phyloP scores from a whole-genome alignment of 1,140 invertebrate genomes.

The Leptinotarsa lineolata region DNA sequence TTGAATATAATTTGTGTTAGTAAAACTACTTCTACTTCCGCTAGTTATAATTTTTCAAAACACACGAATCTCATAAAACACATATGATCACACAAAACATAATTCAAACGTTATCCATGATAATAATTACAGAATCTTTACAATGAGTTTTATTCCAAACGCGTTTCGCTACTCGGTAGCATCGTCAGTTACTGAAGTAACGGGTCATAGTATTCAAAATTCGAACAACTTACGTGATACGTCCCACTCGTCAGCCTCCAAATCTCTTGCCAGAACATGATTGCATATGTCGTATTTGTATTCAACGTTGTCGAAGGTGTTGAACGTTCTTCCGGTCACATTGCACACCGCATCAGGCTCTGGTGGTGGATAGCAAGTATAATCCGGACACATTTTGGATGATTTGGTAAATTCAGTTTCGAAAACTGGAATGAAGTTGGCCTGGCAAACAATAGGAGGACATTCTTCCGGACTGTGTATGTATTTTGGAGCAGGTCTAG shows the following conservation, averaged over 20 bases:
- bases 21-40: too few relatives aligned
- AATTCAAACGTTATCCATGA: background rate
- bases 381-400: conserved; percentile 46
- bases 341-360: conserved; percentile 70
- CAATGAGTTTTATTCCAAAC: too few relatives aligned
- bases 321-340: conserved; percentile 73
- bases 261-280: conserved; percentile 75
- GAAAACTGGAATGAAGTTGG: conserved; percentile 57
- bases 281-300: conserved; percentile 80
- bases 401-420: conserved; percentile 25
- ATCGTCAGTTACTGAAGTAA: too few relatives aligned
- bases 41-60: too few relatives aligned
- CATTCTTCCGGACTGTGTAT: conserved; percentile 56
- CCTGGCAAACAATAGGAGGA: conserved; percentile 62
- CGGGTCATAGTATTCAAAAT: too few relatives aligned
- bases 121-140: background rate
- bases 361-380: conserved; percentile 65
- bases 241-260: conserved; percentile 65
- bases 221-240: conserved; percentile 62
- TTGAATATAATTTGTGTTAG: too few relatives aligned
- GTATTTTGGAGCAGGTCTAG: conserved; percentile 53
- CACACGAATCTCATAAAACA: too few relatives aligned
- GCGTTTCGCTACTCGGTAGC: too few relatives aligned
- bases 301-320: conserved; percentile 77
- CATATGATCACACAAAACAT: too few relatives aligned